These are phyloP conservation scores for Mormoops blainvillei DNA, from an alignment of 2,113 vertebrate genomes.

Conservation along the genomic window DNA sequence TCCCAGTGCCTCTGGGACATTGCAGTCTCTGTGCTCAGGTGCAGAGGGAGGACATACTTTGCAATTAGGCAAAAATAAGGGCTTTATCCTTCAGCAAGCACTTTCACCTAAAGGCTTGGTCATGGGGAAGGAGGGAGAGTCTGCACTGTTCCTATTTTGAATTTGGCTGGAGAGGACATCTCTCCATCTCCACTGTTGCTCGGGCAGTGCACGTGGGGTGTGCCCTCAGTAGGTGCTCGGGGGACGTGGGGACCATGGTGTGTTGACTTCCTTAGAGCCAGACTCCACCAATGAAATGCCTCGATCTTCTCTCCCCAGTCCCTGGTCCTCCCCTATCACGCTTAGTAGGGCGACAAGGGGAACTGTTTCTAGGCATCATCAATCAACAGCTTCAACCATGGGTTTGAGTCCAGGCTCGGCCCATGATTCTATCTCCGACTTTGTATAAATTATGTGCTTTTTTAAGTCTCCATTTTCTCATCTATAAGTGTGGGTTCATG, in stretches of 20 bases:
- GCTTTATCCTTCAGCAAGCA: background rate
- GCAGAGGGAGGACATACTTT: background rate
- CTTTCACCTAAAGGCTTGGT: background rate
- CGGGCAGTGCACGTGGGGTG: rapidly evolving
- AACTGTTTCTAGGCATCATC: background rate
- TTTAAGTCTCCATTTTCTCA: background rate
- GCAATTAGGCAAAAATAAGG: background rate
- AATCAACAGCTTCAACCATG: background rate
- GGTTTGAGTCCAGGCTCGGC: background rate
- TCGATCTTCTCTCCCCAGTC: background rate
- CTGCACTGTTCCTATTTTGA: background rate
- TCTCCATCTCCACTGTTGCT: no score
- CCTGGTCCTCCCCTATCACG: background rate
- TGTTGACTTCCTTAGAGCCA: background rate
- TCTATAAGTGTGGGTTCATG: background rate
- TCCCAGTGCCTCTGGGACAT: background rate
- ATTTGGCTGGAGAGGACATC: background rate
- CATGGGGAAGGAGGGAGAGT: background rate
- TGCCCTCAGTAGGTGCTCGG: rapidly evolving
- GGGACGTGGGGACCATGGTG: background rate
- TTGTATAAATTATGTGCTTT: background rate
- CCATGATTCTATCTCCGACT: background rate
- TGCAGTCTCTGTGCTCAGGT: background rate
- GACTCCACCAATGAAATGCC: background rate
- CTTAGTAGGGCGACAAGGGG: background rate